phyloP scores from a whole-genome alignment of 2,113 vertebrate species.

The Psilopogon haemacephalus region DNA sequence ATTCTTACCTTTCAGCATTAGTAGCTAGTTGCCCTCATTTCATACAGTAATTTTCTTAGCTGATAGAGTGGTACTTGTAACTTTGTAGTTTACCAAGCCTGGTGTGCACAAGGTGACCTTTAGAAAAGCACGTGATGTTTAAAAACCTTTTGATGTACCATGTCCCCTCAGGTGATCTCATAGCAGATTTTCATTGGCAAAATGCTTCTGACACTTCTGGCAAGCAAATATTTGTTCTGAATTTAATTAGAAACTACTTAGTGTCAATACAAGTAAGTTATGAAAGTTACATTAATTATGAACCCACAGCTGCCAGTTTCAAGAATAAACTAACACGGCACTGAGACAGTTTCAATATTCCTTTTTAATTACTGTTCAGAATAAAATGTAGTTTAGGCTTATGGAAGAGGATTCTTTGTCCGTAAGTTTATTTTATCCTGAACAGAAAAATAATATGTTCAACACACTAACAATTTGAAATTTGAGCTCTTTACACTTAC shows the following conservation, averaged over 20 bases:
- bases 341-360: neutral
- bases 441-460: neutral
- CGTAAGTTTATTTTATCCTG: neutral
- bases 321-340: neutral
- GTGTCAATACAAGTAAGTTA: neutral
- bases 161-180: constrained; percentile 73
- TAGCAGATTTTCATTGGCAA: constrained; percentile 77
- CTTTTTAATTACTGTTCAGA: neutral
- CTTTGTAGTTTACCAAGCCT: neutral
- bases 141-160: constrained; percentile 25
- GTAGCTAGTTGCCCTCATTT: neutral
- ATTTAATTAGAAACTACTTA: neutral
- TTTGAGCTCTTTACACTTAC: neutral
- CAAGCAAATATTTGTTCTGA: constrained; percentile 61
- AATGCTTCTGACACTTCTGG: constrained; percentile 77
- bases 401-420: neutral
- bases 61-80: neutral
- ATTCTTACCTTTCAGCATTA: neutral
- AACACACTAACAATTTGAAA: neutral
- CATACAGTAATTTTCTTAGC: neutral
- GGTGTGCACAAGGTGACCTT: neutral
- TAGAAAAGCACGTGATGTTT: neutral
- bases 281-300: neutral
- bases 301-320: neutral
- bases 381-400: neutral